Evolutionary conservation across 2,888 invertebrate genomes (phyloP).

Genomic region (Protodeltote pygarga): DNA sequence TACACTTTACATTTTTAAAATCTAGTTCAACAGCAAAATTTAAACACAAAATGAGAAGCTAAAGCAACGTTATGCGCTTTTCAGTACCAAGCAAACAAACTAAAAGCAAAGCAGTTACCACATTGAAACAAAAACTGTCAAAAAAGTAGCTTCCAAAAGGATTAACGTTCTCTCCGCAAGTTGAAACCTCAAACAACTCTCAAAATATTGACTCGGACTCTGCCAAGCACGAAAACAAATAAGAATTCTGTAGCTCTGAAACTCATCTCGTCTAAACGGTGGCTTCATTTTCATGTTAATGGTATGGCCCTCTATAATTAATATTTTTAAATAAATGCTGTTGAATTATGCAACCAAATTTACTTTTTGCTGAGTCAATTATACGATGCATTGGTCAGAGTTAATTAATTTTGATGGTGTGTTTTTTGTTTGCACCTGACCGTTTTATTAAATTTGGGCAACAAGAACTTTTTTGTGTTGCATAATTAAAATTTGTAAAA

Average conservation of each 20-base stretch:
- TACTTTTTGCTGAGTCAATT: neutral
- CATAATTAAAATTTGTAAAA: too few species aligned
- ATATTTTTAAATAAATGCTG: constrained; percentile 15
- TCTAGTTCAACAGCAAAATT: too few species aligned
- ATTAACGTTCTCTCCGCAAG: constrained; percentile 35
- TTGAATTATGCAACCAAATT: neutral
- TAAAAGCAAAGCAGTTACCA: constrained; percentile 12
- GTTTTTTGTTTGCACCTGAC: neutral
- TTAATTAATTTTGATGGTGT: neutral
- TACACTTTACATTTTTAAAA: too few species aligned
- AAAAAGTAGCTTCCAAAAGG: constrained; percentile 34
- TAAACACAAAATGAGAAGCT: neutral
- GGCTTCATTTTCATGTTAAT: constrained; percentile 44
- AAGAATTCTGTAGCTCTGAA: constrained; percentile 27
- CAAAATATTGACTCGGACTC: constrained; percentile 44
- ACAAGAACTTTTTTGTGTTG: too few species aligned
- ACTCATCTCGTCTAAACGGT: constrained; percentile 32
- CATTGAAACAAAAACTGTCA: constrained; percentile 29
- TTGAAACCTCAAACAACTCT: constrained; percentile 36
- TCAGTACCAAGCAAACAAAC: constrained; percentile 23
- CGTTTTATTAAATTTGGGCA: too few species aligned
- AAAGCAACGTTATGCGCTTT: constrained; percentile 8
- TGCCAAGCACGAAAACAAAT: constrained; percentile 31
- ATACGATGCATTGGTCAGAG: neutral
- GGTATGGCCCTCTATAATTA: constrained; percentile 12